Evolutionary conservation across 2,888 invertebrate genomes (phyloP), one percentile per base, ranked within the genome.

Genomic region (Euzetes globulus): DNA sequence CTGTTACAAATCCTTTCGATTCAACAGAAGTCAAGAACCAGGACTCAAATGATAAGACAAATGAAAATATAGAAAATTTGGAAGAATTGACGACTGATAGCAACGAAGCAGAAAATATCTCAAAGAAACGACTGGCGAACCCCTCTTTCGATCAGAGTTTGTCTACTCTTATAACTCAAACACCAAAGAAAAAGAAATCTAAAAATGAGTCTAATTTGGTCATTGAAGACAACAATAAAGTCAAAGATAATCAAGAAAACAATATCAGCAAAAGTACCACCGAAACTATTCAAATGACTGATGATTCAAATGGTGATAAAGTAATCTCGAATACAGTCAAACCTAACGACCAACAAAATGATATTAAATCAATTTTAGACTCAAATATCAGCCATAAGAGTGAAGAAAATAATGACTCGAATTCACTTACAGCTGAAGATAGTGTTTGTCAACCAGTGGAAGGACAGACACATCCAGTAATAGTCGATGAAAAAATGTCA

Each of bases 121-220:
- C 25, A 15, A 73, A 73, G 65, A 78, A 78, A 63, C 65, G 78
- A 19, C 45, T 58, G 17, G 77, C 78, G 17, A 75, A 75, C 22
- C 70, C 73, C 19, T 78, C 77, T 4, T 77, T 78, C 65, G 78
- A 75, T 68, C 72, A 75, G 13, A 78, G 75, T 73, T 50, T 78
- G 63, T 73, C 71, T 9, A 55, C 70, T 22, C 58, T 77, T 52
- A 27, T 15, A n/a, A 41, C 65, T 22, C 63, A 45, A 68, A 52
- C 68, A 22, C 47, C 74, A 41, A 74, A 68, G 47, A 74, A 74
- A 27, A 74, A 74, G 68, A 74, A 65, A 74, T 45, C 63, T 7
- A 68, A 68, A 27, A 68, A 41, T 22, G 5, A 22, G 70, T 22
- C 15, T 6, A 68, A 72, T n/a, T 29, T 29, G 19, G n/a, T 47